These are phyloP conservation scores for Phylloscopus trochiloides DNA, from an alignment of 2,113 vertebrate genomes.

Conservation along the genomic window DNA sequence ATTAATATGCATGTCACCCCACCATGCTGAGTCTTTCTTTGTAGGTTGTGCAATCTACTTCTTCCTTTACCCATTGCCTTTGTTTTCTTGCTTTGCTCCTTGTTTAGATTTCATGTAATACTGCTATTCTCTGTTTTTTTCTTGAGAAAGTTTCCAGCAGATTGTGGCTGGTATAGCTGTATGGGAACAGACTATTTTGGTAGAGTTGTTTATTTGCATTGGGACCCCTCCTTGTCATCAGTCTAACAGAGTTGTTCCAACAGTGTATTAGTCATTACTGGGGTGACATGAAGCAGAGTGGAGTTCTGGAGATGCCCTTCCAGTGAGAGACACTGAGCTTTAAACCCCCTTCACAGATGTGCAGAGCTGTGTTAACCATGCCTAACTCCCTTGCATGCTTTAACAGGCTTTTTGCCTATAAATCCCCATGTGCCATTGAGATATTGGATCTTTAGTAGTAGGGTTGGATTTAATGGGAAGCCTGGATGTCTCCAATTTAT, in stretches of 20 bases:
- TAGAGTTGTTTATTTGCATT: slow-evolving; percentile 8
- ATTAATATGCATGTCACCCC: neutral
- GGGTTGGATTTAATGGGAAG: neutral
- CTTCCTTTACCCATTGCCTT: neutral
- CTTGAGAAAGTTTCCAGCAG: neutral
- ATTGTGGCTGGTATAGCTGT: neutral
- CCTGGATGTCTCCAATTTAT: neutral
- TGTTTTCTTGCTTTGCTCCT: slow-evolving; percentile 6
- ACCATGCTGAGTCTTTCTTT: neutral
- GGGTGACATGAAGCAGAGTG: neutral
- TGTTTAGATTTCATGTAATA: neutral
- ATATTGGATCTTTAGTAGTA: neutral
- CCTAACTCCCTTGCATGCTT: neutral
- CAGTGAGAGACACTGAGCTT: neutral
- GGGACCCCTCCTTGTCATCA: neutral
- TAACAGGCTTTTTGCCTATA: neutral
- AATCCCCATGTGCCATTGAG: neutral
- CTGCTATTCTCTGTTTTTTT: neutral
- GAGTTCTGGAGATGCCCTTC: neutral
- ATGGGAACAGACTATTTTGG: neutral
- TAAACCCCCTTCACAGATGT: neutral
- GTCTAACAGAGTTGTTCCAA: neutral
- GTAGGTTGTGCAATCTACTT: neutral
- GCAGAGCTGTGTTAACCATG: neutral
- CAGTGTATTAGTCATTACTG: neutral